phyloP scores from a whole-genome alignment of 2,888 invertebrate species.

The Pristionchus entomophagus region DNA sequence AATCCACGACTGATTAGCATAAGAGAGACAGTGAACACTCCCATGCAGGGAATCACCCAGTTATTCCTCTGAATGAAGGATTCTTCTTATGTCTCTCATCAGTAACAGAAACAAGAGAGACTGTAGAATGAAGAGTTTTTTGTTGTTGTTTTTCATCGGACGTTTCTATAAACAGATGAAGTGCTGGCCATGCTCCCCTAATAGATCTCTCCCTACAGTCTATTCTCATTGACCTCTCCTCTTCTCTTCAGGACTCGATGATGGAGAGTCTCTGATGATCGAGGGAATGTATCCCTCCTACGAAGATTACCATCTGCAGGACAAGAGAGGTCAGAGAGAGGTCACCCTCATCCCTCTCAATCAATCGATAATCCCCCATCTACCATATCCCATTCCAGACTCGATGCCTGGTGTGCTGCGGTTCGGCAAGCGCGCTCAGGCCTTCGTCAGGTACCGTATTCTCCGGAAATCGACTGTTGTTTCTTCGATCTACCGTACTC shows the following conservation, averaged over 20 bases:
- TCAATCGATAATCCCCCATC: slow-evolving; percentile 28
- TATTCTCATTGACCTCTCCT: neutral
- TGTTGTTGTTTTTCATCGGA: too few relatives aligned
- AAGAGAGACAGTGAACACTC: too few relatives aligned
- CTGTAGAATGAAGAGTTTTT: too few relatives aligned
- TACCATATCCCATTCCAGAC: too few relatives aligned
- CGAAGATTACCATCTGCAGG: slow-evolving; percentile 27
- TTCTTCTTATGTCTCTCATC: too few relatives aligned
- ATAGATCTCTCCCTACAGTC: neutral
- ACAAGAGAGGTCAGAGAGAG: slow-evolving; percentile 24
- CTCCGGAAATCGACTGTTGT: too few relatives aligned
- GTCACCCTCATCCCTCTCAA: neutral
- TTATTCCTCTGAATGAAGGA: too few relatives aligned
- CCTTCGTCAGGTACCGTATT: slow-evolving; percentile 52
- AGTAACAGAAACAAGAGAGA: too few relatives aligned
- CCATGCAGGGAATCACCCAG: too few relatives aligned
- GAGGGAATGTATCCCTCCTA: neutral
- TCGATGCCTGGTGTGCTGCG: slow-evolving; percentile 72
- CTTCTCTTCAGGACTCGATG: slow-evolving; percentile 24
- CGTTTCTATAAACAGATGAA: too few relatives aligned
- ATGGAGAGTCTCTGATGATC: slow-evolving; percentile 5
- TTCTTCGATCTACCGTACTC: neutral
- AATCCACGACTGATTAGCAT: too few relatives aligned
- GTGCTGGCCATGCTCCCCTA: too few relatives aligned
- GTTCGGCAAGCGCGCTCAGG: slow-evolving; percentile 69